Evolutionary conservation across 2,113 vertebrate genomes (phyloP).

Genomic region (Notothenia rossii): DNA sequence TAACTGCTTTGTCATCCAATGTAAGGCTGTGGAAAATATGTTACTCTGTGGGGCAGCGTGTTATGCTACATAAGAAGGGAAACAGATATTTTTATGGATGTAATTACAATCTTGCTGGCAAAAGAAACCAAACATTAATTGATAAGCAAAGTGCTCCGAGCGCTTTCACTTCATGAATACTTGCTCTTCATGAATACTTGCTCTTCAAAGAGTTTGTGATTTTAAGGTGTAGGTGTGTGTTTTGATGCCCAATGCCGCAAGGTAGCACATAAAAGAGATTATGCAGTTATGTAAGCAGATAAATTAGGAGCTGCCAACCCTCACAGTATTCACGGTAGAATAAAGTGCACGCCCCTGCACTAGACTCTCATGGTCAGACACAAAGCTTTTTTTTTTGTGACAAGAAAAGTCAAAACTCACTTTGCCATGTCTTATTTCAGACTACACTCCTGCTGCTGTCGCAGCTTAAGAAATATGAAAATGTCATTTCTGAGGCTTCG

Average conservation of each 20-base stretch:
- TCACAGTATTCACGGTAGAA: not conserved
- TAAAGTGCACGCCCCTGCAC: constrained; percentile 10
- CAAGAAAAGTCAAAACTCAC: not conserved
- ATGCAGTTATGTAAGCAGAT: constrained; percentile 36
- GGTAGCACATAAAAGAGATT: constrained; percentile 29
- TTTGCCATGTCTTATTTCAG: constrained; percentile 4
- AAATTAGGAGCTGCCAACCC: constrained; percentile 24
- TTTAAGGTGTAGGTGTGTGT: constrained; percentile 4
- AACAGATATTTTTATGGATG: not conserved
- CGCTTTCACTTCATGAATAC: constrained; percentile 3
- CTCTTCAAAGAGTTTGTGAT: constrained; percentile 3
- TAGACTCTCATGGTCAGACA: constrained; percentile 7
- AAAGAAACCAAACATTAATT: constrained; percentile 1
- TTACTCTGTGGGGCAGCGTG: not conserved
- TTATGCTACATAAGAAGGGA: constrained; percentile 24
- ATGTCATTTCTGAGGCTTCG: constrained; percentile 8
- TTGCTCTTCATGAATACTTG: constrained; percentile 11
- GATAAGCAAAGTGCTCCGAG: constrained; percentile 7
- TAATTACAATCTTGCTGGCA: not conserved
- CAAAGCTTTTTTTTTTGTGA: constrained; percentile 35
- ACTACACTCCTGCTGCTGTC: not conserved
- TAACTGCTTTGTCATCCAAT: not conserved
- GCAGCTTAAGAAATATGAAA: constrained; percentile 1
- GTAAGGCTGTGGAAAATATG: not conserved
- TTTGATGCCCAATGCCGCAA: constrained; percentile 23